phyloP scores from a whole-genome alignment of 2,888 invertebrate genomes.

The Parapristionchus giblindavisi region DNA sequence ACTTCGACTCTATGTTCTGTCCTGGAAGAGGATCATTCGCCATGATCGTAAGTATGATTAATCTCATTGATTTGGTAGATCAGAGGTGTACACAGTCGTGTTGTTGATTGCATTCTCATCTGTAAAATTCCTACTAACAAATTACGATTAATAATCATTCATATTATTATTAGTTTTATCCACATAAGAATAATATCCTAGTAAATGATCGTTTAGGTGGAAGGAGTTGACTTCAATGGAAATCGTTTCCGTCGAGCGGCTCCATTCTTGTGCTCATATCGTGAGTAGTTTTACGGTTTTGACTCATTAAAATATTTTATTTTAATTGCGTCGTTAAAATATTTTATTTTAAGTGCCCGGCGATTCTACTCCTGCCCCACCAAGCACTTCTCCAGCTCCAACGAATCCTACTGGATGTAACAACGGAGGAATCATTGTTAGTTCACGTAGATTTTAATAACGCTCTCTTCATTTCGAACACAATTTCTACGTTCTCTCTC shows the following conservation, averaged over 20 bases:
- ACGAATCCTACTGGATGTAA: conserved; percentile 3
- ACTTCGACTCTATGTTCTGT: conserved; percentile 39
- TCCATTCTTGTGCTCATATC: conserved; percentile 13
- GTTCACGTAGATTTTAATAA: conserved; percentile 1
- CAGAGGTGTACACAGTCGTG: no score
- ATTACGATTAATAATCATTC: no score
- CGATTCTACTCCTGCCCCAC: conserved; percentile 16
- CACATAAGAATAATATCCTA: no score
- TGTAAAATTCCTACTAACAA: no score
- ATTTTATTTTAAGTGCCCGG: conserved; percentile 15
- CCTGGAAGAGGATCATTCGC: conserved; percentile 17
- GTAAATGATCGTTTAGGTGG: background rate
- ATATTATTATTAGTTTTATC: no score
- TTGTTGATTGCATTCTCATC: no score
- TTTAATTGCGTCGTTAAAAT: background rate
- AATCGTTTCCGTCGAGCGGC: conserved; percentile 26
- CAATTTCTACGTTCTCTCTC: no score
- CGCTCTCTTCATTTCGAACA: background rate
- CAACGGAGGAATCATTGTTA: conserved; percentile 18
- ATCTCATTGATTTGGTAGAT: no score
- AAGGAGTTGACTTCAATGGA: conserved; percentile 34
- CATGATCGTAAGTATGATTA: conserved; percentile 29
- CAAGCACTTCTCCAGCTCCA: background rate
- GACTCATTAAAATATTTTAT: background rate
- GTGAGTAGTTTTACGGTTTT: background rate